Base-by-base conservation (phyloP, 2,888 invertebrate genomes). In the Xylophagus ater region DNA sequence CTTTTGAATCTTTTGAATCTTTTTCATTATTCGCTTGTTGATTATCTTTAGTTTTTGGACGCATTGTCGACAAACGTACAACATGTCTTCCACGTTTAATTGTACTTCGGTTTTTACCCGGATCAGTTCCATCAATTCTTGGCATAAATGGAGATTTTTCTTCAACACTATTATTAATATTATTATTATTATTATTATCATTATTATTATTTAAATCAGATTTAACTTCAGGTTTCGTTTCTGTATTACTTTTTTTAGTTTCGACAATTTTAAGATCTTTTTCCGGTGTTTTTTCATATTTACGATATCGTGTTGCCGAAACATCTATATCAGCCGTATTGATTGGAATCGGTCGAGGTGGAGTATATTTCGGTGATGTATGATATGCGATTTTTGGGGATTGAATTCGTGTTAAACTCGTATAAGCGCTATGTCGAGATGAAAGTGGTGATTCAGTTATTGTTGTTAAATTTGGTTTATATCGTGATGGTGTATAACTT, bases 311-410 rank as follows among this genome's bases (percentile, higher is more conserved):
- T 45, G 78, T 72, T 45, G 74, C 73, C 1, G 84, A 81, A 0
- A 88, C 86, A 58, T 88, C 87, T 48, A 88, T 88, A 56, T 86
- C 84, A 20, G 84, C 83, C 3, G 87, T 86, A 59, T 86, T 84
- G 46, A 86, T 82, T 48, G 77, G 73, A 34, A 81, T 76, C 2
- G 84, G 83, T 37, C 79, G 73, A 2, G 75, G 65, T 2, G 70
- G 56, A 40, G 60, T 62, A 46, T 69, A 67, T 45, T 66, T 63
- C 19, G 65, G 56, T 60, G 54, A 59, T 52, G 49, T 64, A 49
- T 59, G 73, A 48, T 53, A 66, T 48, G 59, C 67, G 57, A 71
- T 65, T 60, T 66, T 72, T 46, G 62, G 75, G 34, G 67, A 74
- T 53, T 57, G 72, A 26, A 71, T 64, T 33, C 71, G 57, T 23